These are phyloP conservation scores for Pseudomyrmex flavicornis DNA, from an alignment of 1,140 invertebrate genomes.

Conservation along the genomic window DNA sequence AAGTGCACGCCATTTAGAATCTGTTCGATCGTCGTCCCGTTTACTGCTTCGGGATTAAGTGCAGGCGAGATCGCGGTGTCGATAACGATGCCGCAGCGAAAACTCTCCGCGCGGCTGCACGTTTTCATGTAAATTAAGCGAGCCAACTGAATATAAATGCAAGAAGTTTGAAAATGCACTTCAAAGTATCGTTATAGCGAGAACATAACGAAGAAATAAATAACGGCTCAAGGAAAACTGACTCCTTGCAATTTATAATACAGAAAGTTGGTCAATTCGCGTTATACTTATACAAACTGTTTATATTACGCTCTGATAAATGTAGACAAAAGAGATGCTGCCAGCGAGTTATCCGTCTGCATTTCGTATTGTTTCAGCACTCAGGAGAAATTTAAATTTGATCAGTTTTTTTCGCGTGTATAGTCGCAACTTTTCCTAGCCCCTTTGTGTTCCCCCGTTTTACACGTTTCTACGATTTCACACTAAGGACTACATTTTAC, in stretches of 20 bases:
- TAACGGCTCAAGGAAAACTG: background rate
- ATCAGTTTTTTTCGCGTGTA: background rate
- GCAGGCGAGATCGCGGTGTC: background rate
- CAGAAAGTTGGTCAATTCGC: background rate
- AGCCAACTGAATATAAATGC: conserved; percentile 23
- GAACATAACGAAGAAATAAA: conserved; percentile 1
- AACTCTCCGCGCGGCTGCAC: background rate
- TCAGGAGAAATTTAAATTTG: background rate
- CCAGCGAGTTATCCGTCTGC: background rate
- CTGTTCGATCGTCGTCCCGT: background rate
- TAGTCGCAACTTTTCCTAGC: background rate
- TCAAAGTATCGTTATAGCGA: background rate
- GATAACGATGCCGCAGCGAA: conserved; percentile 9
- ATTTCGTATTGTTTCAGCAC: background rate
- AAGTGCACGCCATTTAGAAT: conserved; percentile 15
- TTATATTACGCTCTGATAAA: conserved; percentile 15
- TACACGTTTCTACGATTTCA: conserved; percentile 7
- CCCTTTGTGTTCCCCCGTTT: background rate
- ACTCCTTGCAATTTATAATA: conserved; percentile 8
- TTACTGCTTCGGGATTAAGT: conserved; percentile 2
- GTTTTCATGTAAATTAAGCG: conserved; percentile 43
- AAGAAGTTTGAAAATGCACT: conserved; percentile 20
- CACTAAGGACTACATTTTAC: background rate
- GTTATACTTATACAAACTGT: background rate
- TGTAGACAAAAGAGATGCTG: background rate